Evolutionary conservation across 1,140 invertebrate species (phyloP), one percentile per base, ranked within the genome.

Genomic region (Elysia chlorotica): DNA sequence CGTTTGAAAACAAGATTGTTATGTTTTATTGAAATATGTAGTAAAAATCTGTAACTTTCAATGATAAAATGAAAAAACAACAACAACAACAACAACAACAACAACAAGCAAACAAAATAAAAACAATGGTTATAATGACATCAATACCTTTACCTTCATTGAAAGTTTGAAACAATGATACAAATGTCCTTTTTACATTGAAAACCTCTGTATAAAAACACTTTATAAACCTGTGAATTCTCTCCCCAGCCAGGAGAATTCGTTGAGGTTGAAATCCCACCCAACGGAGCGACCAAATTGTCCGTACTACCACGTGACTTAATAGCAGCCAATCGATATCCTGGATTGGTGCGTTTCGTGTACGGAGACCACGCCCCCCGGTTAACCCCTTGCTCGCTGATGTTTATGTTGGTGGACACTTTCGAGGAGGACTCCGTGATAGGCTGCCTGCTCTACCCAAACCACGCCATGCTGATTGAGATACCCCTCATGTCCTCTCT

Each of bases 351-450:
- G 0, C 57, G 69, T n/a, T 71, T 36, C 28, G 69, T 71, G 4
- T 71, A 71, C 28, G 69, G 69, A 1, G 35, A 71, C 36, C 69
- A 71, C 38, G 30, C 59, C 19, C 69, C 69, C 23, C 69, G 69
- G 4, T 38, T 71, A 17, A 62, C 69, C 14, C 69, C 69, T 6
- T 62, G 57, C 28, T 71, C 69, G 1, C 30, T 35, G 1, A 41
- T 71, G 69, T 71, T 71, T 37, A 71, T 59, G 3, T 38, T 71
- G 54, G 35, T 71, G n/a, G 69, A 71, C 69, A 71, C 57, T 14
- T 71, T 71, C 38, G 59, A 71, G 30, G 69, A 71, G 38, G 59
- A 63, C 36, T 71, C 69, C 25, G 23, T 71, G 37, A 71, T 71
- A 48, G 69, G 57, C 28, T 71, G 69, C 30, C 33, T 71, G 59